A percentile compares a stretch with the other conserved stretches of the same genome.
These are phyloP conservation scores for Sesamia nonagrioides DNA, from an alignment of 1,140 invertebrate genomes.

Conservation along the genomic window DNA sequence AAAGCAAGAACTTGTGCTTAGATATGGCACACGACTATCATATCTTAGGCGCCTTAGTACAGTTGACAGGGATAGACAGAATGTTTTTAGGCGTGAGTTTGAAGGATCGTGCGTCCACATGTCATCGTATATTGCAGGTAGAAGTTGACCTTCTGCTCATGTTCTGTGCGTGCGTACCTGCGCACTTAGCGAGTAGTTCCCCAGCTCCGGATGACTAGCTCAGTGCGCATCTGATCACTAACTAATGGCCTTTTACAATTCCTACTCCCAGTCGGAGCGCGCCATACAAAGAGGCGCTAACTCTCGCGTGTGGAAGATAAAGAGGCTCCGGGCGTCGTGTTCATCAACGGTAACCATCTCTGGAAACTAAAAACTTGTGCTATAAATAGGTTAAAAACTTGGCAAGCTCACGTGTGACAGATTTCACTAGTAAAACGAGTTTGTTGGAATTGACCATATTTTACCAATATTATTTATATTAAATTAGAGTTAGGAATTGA, in stretches of 20 bases:
- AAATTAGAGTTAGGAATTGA: neutral
- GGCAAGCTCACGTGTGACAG: neutral
- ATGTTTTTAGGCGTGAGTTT: too few relatives aligned
- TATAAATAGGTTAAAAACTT: neutral
- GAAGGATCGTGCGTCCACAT: neutral
- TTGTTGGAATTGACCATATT: neutral
- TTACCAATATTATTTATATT: too few relatives aligned
- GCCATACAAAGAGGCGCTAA: neutral
- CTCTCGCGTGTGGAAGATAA: neutral
- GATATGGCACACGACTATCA: too few relatives aligned
- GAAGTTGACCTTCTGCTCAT: neutral
- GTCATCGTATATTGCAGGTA: neutral
- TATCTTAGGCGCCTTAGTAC: too few relatives aligned
- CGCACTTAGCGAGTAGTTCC: constrained; percentile 15
- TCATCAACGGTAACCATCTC: neutral
- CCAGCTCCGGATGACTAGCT: constrained; percentile 22
- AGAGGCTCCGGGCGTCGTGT: neutral
- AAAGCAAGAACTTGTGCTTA: too few relatives aligned
- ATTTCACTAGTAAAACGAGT: neutral
- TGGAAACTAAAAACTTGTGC: neutral
- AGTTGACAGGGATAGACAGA: too few relatives aligned
- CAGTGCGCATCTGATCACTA: constrained; percentile 1
- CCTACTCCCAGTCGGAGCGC: neutral
- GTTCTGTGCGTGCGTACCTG: neutral
- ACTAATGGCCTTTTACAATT: constrained; percentile 23